These are phyloP conservation scores for Cygnus olor DNA, from an alignment of 2,797 vertebrate genomes.

Conservation along the genomic window DNA sequence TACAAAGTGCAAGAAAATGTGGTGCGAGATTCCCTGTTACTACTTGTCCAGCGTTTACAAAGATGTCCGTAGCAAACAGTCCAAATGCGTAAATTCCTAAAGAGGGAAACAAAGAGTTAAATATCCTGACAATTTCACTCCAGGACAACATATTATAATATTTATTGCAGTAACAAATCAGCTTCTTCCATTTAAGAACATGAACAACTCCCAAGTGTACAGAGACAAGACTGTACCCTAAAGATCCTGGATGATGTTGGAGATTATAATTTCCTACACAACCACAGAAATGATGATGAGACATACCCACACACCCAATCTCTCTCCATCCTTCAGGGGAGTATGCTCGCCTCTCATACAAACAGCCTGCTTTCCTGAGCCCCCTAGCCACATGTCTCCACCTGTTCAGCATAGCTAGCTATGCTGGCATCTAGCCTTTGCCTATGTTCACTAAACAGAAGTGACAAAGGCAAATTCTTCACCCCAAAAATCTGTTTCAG, in stretches of 20 bases:
- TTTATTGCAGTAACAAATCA: not conserved
- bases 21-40: slow-evolving; percentile 97
- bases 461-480: not conserved
- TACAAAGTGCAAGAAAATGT: slow-evolving; percentile 97
- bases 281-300: not conserved
- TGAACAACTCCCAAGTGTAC: not conserved
- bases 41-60: slow-evolving; percentile 97
- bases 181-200: not conserved
- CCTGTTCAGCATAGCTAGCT: not conserved
- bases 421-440: not conserved
- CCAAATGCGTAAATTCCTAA: slow-evolving; percentile 96
- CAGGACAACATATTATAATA: not conserved
- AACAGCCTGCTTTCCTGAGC: not conserved
- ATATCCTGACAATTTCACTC: not conserved
- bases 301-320: fast-evolving
- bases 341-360: not conserved
- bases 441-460: not conserved
- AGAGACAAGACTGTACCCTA: not conserved
- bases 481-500: not conserved
- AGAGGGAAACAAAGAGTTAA: slow-evolving; percentile 62
- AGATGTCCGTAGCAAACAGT: slow-evolving; percentile 98
- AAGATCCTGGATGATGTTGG: fast-evolving
- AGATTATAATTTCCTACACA: not conserved
- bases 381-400: fast-evolving
- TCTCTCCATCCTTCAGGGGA: not conserved